Conservation (phyloP, 2,888 invertebrate genomes). For the Troides aeacus region DNA sequence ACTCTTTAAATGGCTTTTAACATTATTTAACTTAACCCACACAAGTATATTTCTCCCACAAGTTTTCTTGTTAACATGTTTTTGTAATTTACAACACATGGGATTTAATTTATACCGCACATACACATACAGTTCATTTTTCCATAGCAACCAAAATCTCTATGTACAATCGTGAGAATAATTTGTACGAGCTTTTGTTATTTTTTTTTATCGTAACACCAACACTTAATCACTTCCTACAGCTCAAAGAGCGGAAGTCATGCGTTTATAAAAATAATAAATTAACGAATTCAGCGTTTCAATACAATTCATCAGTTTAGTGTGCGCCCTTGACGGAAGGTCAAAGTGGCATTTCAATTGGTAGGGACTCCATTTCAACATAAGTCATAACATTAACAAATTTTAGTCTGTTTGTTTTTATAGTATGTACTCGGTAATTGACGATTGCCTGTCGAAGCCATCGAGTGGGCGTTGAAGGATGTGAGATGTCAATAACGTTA, state of each 20-base stretch:
- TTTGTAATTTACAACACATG: neutral
- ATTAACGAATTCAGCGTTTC: slow-evolving; percentile 67
- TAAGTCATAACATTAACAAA: slow-evolving; percentile 57
- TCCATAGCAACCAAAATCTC: slow-evolving; percentile 56
- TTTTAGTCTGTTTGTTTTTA: slow-evolving; percentile 60
- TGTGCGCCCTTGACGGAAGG: slow-evolving; percentile 66
- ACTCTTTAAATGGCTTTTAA: slow-evolving; percentile 21
- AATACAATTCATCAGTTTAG: slow-evolving; percentile 52
- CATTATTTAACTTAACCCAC: slow-evolving; percentile 12
- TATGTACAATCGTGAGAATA: slow-evolving; percentile 64
- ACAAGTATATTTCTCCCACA: slow-evolving; percentile 13
- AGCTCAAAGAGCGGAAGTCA: slow-evolving; percentile 75
- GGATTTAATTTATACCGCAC: slow-evolving; percentile 37
- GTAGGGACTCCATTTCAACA: slow-evolving; percentile 62
- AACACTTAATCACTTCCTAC: slow-evolving; percentile 76
- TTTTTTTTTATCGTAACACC: slow-evolving; percentile 60
- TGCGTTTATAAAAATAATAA: slow-evolving; percentile 71
- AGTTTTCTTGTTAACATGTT: slow-evolving; percentile 11
- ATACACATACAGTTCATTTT: slow-evolving; percentile 43
- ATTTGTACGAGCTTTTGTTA: slow-evolving; percentile 61
- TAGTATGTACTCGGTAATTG: slow-evolving; percentile 66
- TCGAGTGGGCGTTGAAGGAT: slow-evolving; percentile 64
- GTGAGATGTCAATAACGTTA: slow-evolving; percentile 36
- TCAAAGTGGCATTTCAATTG: slow-evolving; percentile 58
- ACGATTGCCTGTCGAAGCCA: slow-evolving; percentile 62